Evolutionary conservation across 2,888 invertebrate species (phyloP), one percentile per base, ranked within the genome.

Genomic region (Spodoptera littoralis): DNA sequence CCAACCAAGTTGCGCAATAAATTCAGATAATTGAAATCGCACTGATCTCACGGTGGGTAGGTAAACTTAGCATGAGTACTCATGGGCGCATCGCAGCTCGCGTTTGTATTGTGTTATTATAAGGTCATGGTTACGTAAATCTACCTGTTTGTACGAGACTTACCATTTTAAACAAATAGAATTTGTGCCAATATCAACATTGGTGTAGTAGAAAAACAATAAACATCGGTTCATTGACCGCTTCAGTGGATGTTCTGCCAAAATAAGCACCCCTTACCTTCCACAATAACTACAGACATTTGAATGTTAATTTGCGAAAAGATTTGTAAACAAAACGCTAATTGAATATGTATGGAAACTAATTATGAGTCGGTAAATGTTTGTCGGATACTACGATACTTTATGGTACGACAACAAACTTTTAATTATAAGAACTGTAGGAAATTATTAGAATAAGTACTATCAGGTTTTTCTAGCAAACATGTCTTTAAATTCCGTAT

Each of bases 161-260:
- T 88, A 89, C 86, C 85, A 89, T 90, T 90, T 87, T 88, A 93
- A 92, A 93, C 91, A 93, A 93, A 93, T 92, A 93, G 84, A 85
- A 82, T 83, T 86, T 88, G 89, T 90, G 93, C 93, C 93, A 93
- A 93, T 91, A 92, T 82, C 91, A 92, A 93, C 92, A 93, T 81
- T 80, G 81, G 83, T 88, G 86, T 85, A 87, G 89, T 87, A 90
- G 88, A 91, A 93, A 90, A 92, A 92, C 92, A 93, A 93, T 90
- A 93, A 93, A 92, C 92, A 76, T 60, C 65, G 81, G 93, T 92
- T 93, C 93, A 90, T 80, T 88, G 91, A 88, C 92, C 92, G 89
- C 83, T 86, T 84, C 82, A 85, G 80, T 79, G 80, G 78, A 79
- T 81, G 77, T 85, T 85, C 84, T 92, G 93, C 93, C 93, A 93